phyloP scores from a whole-genome alignment of 2,888 invertebrate species.

The Lithophane ornitopus region DNA sequence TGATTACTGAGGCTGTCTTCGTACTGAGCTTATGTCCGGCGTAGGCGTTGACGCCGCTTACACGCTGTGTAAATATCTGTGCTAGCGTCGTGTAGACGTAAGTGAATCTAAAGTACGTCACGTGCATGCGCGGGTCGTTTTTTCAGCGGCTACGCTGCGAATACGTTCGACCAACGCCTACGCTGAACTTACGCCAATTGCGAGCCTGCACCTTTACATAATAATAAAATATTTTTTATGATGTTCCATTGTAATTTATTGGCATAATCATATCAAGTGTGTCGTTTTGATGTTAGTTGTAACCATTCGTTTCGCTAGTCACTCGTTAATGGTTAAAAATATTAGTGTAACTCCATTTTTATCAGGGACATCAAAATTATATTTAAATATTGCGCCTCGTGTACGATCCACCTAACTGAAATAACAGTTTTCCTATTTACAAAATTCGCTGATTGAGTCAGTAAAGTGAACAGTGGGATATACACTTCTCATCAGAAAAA shows the following conservation, averaged over 20 bases:
- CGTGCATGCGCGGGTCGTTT: not conserved
- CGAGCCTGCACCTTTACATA: not conserved
- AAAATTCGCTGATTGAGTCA: not conserved
- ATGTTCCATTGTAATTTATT: slow-evolving; percentile 33
- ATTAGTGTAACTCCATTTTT: slow-evolving; percentile 17
- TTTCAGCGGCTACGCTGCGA: not conserved
- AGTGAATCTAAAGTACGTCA: not conserved
- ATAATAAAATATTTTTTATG: not conserved
- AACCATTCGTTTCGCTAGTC: slow-evolving; percentile 57
- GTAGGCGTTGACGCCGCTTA: not conserved
- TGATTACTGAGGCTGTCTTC: slow-evolving; percentile 16
- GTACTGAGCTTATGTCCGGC: not conserved
- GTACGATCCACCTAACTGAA: not conserved
- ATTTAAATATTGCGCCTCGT: slow-evolving; percentile 18
- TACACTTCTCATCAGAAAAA: no score
- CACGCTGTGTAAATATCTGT: not conserved
- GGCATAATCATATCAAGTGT: slow-evolving; percentile 17
- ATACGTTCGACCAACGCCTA: not conserved
- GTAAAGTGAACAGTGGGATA: not conserved
- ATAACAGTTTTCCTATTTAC: not conserved
- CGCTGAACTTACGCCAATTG: not conserved
- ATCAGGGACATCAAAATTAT: slow-evolving; percentile 6
- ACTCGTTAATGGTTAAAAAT: slow-evolving; percentile 44
- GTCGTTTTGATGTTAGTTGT: slow-evolving; percentile 42
- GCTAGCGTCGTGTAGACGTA: not conserved